Conservation (phyloP, 2,888 invertebrate species). For the Nephrotoma appendiculata region DNA sequence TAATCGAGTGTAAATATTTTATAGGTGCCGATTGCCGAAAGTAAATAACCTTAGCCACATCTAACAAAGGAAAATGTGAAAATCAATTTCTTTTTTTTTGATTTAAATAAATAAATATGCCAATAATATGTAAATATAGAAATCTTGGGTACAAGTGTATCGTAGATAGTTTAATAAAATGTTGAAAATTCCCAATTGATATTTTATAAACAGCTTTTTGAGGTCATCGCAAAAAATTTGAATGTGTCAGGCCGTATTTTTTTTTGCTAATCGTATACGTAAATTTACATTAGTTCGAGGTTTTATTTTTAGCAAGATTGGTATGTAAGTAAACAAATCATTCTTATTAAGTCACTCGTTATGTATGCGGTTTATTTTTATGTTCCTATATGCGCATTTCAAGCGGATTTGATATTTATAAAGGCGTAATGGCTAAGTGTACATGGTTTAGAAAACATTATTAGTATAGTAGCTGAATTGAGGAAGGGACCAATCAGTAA, state of each 20-base stretch:
- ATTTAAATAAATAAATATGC: background rate
- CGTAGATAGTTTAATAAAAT: background rate
- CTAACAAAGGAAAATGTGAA: background rate
- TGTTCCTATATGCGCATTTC: background rate
- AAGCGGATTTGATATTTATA: background rate
- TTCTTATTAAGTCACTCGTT: background rate
- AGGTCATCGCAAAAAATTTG: background rate
- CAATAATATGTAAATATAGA: background rate
- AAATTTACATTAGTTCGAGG: background rate
- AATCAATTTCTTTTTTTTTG: background rate
- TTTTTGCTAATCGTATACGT: too few species aligned
- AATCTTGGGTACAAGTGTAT: too few species aligned
- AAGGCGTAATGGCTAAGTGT: background rate
- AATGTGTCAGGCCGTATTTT: background rate
- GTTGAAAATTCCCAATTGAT: background rate
- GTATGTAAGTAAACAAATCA: background rate
- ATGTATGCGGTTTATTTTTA: background rate
- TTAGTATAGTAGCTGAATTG: too few species aligned
- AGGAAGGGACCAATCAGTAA: too few species aligned
- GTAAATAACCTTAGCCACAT: background rate
- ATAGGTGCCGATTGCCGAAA: background rate
- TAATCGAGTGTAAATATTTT: background rate
- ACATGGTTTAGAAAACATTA: too few species aligned
- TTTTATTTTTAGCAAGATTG: background rate
- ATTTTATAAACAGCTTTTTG: background rate